Evolutionary conservation across 2,888 invertebrate species (phyloP), one percentile per base, ranked within the genome.

Genomic region (Fragum whitleyi): DNA sequence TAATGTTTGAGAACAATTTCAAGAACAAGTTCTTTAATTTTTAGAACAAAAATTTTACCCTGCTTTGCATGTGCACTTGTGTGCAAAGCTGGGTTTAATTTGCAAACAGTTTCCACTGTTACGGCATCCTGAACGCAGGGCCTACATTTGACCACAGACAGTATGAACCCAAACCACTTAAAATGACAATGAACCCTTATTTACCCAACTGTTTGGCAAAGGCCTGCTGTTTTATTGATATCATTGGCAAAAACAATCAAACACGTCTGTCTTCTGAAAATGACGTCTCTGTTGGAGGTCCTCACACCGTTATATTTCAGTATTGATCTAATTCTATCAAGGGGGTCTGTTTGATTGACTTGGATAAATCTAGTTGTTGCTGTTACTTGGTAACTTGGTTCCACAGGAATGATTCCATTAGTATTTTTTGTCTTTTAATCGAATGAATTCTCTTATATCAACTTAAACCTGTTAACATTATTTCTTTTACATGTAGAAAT

Each of bases 181-280:
- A n/a, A 47, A 47, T 19, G 47, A 47, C 14, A 47, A 47, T 19
- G 47, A 47, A 47, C 14, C 47, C 14, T 19, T 19, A 47, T 47
- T 57, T 57, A 57, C 23, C 57, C 11, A 26, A 9, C 21, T 23
- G 57, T 57, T 57, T 57, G 57, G 3, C 26, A 26, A 57, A 57
- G 57, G 7, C 57, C 57, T 57, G 23, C 26, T 26, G 47, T 2
- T 57, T 57, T 57, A 57, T 57, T 57, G 57, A 57, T 57, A 57
- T 23, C 23, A 57, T 57, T 51, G 19, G 51, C 21, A 51, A n/a
- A 51, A 51, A 51, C 21, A 51, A 36, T 51, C 21, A 21, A 51
- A 51, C 51, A 51, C 3, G 51, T 51, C 14, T 51, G 51, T 51
- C 51, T 51, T 21, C 21, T 51, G 32, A 9, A 51, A 51, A 21